Evolutionary conservation across 2,888 invertebrate genomes (phyloP).

Genomic region (Phortica okadai): DNA sequence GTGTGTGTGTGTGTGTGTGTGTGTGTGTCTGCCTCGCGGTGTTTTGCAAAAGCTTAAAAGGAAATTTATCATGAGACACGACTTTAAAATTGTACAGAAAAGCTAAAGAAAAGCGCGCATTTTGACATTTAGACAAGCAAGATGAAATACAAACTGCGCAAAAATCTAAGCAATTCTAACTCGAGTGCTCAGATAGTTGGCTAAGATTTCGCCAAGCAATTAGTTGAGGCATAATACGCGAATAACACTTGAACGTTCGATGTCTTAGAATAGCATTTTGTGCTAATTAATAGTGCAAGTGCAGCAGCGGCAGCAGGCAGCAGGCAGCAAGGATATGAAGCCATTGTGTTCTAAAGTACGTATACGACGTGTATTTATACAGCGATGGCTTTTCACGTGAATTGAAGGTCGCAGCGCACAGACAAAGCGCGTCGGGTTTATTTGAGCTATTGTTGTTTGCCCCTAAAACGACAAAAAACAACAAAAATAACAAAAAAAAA

Average conservation of each 20-base stretch:
- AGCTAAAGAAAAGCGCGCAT: not conserved
- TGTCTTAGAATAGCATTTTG: not conserved
- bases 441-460: slow-evolving; percentile 6
- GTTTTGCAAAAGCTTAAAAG: slow-evolving; percentile 19
- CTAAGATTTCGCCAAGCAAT: not conserved
- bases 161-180: too few relatives aligned
- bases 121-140: not conserved
- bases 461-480: not conserved
- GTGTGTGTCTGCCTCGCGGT: not conserved
- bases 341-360: not conserved
- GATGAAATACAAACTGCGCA: not conserved
- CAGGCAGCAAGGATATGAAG: not conserved
- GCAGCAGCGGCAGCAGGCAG: not conserved
- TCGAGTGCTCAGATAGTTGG: not conserved
- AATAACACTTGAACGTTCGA: not conserved
- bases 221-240: not conserved
- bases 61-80: slow-evolving; percentile 16
- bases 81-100: not conserved
- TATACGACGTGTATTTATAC: not conserved
- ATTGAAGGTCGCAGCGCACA: slow-evolving; percentile 52
- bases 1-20: not conserved
- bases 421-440: slow-evolving; percentile 18
- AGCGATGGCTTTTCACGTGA: not conserved
- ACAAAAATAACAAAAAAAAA: not conserved
- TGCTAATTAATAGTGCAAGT: not conserved